Evolutionary conservation across 2,888 invertebrate genomes (phyloP).

Genomic region (Macaria liturata): DNA sequence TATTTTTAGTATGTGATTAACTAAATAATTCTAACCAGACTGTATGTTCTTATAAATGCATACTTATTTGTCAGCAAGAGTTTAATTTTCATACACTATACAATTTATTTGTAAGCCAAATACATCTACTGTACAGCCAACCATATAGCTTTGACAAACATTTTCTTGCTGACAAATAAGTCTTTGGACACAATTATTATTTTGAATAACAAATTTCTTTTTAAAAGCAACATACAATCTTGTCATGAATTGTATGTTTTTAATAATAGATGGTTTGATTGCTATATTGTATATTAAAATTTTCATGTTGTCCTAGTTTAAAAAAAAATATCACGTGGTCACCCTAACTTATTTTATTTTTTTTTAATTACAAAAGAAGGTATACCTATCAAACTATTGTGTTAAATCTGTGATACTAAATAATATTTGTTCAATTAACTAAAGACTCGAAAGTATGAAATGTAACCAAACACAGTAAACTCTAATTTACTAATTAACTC

Average conservation of each 20-base stretch:
- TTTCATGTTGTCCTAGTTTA: constrained; percentile 7
- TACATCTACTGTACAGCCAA: constrained; percentile 77
- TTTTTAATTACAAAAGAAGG: no score
- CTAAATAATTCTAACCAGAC: constrained; percentile 52
- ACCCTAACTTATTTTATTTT: constrained; percentile 11
- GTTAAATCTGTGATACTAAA: no score
- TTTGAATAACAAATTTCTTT: background rate
- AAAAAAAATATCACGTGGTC: constrained; percentile 21
- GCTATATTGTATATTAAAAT: constrained; percentile 35
- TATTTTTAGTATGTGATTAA: constrained; percentile 71
- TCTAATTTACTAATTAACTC: no score
- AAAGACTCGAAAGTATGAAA: no score
- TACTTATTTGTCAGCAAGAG: constrained; percentile 41
- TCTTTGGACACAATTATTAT: constrained; percentile 4
- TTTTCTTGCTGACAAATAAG: constrained; percentile 45
- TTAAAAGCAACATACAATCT: constrained; percentile 46
- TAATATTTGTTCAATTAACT: no score
- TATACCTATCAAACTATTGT: no score
- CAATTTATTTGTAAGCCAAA: constrained; percentile 63
- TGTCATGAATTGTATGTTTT: constrained; percentile 46
- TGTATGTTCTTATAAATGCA: constrained; percentile 43
- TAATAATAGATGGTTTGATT: constrained; percentile 45
- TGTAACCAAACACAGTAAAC: no score
- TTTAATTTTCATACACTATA: constrained; percentile 51
- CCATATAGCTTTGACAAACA: constrained; percentile 59